Percentiles rank a stretch among this genome's conserved stretches.
phyloP scores from a whole-genome alignment of 2,797 vertebrate genomes.

The Spinus olivaceus region DNA sequence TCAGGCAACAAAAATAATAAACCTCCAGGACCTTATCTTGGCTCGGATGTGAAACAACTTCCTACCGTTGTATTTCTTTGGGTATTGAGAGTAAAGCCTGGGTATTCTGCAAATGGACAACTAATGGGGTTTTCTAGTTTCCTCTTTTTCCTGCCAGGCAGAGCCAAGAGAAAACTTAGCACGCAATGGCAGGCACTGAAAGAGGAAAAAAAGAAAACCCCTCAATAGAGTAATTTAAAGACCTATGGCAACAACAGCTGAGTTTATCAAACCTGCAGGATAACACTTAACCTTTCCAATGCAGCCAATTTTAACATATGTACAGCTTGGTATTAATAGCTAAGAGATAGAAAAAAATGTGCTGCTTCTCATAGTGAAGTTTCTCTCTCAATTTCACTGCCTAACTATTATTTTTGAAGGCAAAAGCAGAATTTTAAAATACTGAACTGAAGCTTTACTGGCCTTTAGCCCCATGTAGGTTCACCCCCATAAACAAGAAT shows the following conservation, averaged over 20 bases:
- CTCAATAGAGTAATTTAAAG: constrained; percentile 45
- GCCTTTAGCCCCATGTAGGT: not conserved
- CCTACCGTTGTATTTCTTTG: constrained; percentile 73
- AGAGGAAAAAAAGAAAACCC: constrained; percentile 6
- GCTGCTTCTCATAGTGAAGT: not conserved
- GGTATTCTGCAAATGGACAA: constrained; percentile 68
- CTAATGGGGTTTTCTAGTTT: constrained; percentile 71
- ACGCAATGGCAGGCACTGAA: constrained; percentile 60
- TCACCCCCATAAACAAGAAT: constrained; percentile 12
- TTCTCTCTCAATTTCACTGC: not conserved
- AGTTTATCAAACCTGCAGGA: constrained; percentile 64
- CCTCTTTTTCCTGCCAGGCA: constrained; percentile 73
- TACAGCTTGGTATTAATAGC: constrained; percentile 36
- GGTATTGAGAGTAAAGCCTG: constrained; percentile 66
- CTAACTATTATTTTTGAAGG: constrained; percentile 42
- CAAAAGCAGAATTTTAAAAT: constrained; percentile 1
- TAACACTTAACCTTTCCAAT: constrained; percentile 64
- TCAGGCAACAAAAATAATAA: constrained; percentile 88
- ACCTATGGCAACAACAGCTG: constrained; percentile 59
- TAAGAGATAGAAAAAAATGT: not conserved
- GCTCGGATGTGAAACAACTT: constrained; percentile 87
- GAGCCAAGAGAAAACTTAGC: constrained; percentile 71
- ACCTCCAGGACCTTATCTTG: constrained; percentile 88
- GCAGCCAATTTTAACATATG: constrained; percentile 53
- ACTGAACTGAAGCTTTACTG: not conserved